Conservation (phyloP, 2,888 invertebrate species). For the Megastigmus dorsalis region DNA sequence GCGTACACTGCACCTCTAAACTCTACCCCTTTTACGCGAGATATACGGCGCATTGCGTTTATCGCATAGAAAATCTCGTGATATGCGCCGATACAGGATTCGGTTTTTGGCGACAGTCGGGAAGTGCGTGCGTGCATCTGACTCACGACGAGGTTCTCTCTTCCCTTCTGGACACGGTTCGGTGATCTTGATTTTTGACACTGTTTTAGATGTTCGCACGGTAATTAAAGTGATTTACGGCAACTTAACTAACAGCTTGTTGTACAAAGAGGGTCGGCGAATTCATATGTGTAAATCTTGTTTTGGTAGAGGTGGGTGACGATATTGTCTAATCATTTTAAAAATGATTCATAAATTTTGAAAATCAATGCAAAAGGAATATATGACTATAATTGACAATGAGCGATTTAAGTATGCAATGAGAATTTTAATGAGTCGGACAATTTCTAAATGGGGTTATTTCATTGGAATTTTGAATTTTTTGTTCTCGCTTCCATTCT, state of each 20-base stretch:
- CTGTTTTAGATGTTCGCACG: conserved; percentile 28
- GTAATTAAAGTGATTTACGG: conserved; percentile 23
- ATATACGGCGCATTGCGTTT: conserved; percentile 34
- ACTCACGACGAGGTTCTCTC: neutral
- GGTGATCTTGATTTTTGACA: neutral
- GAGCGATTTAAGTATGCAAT: too few relatives aligned
- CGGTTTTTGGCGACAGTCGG: conserved; percentile 7
- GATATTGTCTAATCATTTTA: too few relatives aligned
- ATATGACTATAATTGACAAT: too few relatives aligned
- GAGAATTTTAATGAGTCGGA: too few relatives aligned
- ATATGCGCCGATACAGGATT: neutral
- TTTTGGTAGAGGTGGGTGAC: too few relatives aligned
- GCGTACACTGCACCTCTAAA: neutral
- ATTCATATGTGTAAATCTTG: too few relatives aligned
- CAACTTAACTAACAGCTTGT: neutral
- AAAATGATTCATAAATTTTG: too few relatives aligned
- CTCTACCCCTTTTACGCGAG: neutral
- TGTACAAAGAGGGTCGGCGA: too few relatives aligned
- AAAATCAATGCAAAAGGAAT: too few relatives aligned
- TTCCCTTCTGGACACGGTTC: conserved; percentile 4
- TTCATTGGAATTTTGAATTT: too few relatives aligned
- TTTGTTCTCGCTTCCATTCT: too few relatives aligned
- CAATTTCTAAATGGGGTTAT: too few relatives aligned
- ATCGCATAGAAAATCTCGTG: neutral
- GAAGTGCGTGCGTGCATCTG: neutral